Evolutionary conservation across 23 tunicate genomes (phyloP), one percentile per base, ranked within the genome.

Genomic region (Halocynthia roretzi): DNA sequence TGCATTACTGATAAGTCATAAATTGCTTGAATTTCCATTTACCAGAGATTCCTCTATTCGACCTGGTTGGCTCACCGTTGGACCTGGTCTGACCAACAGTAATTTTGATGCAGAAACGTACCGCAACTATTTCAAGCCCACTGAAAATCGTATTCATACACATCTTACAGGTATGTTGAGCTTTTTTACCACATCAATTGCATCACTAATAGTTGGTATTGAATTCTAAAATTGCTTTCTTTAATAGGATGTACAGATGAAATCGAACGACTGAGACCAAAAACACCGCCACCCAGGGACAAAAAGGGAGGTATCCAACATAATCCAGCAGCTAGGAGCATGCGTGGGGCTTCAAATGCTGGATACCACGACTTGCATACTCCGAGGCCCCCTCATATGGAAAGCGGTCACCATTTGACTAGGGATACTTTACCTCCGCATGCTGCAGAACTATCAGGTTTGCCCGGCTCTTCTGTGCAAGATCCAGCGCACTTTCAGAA

Each of bases 51-150:
- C 94, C 14, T 83, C 90, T 7, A 87, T 87, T 54, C 56, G 98
- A 54, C 98, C 98, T 66, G 98, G 98, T 21, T 94, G 98, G 98
- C 86, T 94, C 6, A 87, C 98, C 7, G 81, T 94, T 14, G 98
- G 98, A 18, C 95, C 98, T 11, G 85, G 80, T 19, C 54, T 94
- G 55, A 94, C 89, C 70, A 87, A 84, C 76, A 87, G 94, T 62
- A 94, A 94, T 58, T 87, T 94, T 56, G 85, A 91, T 54, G 81
- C 81, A 7, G 90, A 85, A 53, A 91, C 87, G 23, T 91, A 76
- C 61, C 31, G 67, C 54, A 81, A 81, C 52, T 82, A 91, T 52
- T 91, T 91, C 72, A 71, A 87, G 72, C 58, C 63, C 7, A 77
- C 84, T 10, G 95, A 88, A 31, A 87, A 88, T 7, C 72, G 73